Conservation (phyloP, 2,113 vertebrate species). For the Psephotus haematonotus region DNA sequence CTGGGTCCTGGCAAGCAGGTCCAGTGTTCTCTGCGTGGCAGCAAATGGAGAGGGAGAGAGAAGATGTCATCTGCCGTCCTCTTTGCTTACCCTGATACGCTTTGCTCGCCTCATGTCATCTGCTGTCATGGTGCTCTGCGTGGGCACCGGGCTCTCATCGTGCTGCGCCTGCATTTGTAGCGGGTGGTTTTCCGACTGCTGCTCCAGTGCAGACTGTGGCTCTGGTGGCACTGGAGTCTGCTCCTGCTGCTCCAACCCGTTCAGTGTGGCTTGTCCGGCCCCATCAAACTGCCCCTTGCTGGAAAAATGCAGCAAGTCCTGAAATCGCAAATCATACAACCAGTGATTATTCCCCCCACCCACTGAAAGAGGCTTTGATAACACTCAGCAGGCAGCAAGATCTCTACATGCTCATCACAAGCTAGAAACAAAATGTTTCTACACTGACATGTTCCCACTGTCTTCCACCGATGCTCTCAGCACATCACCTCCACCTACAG, state of each 20-base stretch:
- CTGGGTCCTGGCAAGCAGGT: not conserved
- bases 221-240: slow-evolving; percentile 73
- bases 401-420: not conserved
- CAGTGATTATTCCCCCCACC: slow-evolving; percentile 56
- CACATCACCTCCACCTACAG: not conserved
- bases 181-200: slow-evolving; percentile 61
- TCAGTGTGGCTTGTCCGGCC: slow-evolving; percentile 72
- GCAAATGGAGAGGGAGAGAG: not conserved
- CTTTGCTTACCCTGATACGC: slow-evolving; percentile 87
- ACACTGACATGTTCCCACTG: not conserved
- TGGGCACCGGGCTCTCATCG: slow-evolving; percentile 62
- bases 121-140: slow-evolving; percentile 81
- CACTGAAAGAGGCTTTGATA: not conserved
- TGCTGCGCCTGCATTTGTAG: slow-evolving; percentile 80
- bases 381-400: not conserved
- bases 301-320: slow-evolving; percentile 88
- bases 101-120: slow-evolving; percentile 94
- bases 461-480: not conserved
- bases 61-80: not conserved
- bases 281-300: slow-evolving; percentile 86
- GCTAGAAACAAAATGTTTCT: not conserved
- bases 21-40: not conserved
- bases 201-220: slow-evolving; percentile 67
- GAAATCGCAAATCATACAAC: slow-evolving; percentile 65
- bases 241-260: slow-evolving; percentile 85